phyloP scores from a whole-genome alignment of 30 jellyfish, hydroid and myxozoan species.

The Turritopsis rubra region DNA sequence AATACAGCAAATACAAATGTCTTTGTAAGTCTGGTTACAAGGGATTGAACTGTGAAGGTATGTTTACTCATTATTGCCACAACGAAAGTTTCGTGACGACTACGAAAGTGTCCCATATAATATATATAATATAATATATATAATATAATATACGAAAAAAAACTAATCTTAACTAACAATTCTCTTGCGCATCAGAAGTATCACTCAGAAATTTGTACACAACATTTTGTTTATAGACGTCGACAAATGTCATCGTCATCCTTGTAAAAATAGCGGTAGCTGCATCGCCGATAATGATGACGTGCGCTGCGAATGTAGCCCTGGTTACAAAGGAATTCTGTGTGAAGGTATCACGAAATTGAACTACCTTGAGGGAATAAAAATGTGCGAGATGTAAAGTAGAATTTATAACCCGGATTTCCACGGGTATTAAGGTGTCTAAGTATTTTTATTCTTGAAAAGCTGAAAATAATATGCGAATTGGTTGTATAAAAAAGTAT shows the following conservation, averaged over 20 bases:
- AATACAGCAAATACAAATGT: slow-evolving; percentile 42
- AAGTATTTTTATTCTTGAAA: no score
- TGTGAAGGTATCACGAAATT: slow-evolving; percentile 98
- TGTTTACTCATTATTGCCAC: background rate
- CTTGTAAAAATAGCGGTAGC: slow-evolving; percentile 86
- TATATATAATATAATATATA: no score
- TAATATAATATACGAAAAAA: no score
- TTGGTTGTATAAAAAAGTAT: no score
- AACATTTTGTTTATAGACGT: slow-evolving; percentile 30
- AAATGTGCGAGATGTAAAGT: no score
- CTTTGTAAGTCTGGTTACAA: slow-evolving; percentile 30
- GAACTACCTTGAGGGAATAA: no score
- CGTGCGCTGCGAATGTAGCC: slow-evolving; percentile 73
- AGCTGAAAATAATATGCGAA: no score
- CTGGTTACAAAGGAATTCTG: slow-evolving; percentile 72
- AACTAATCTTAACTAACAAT: no score
- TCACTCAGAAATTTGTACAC: background rate
- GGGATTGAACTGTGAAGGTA: slow-evolving; percentile 44
- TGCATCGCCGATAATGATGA: slow-evolving; percentile 75
- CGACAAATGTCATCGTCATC: slow-evolving; percentile 86
- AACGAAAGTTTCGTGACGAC: background rate
- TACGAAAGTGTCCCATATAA: no score
- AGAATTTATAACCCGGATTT: no score
- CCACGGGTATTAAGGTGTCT: no score
- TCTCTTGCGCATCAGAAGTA: background rate